Conservation (phyloP, 2,888 invertebrate species). For the Drosophila eohydei region DNA sequence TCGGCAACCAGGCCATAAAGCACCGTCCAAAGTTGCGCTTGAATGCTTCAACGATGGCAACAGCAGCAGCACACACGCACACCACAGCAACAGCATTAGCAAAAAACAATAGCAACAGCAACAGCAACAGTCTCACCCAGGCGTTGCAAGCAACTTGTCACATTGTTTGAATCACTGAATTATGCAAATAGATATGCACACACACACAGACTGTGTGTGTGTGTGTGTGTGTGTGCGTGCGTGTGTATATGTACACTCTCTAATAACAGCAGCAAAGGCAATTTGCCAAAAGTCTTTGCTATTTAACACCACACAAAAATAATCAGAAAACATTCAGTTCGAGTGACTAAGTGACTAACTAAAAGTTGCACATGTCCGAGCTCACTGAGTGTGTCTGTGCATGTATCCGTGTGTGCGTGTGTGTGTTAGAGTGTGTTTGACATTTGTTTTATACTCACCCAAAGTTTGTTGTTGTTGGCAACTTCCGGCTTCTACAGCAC, state of each 20-base stretch:
- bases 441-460: conserved; percentile 47
- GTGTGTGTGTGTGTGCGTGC: conserved; percentile 7
- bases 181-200: conserved; percentile 70
- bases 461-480: conserved; percentile 36
- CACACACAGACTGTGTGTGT: conserved; percentile 1
- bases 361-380: conserved; percentile 36
- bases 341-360: conserved; percentile 57
- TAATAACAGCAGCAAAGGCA: conserved; percentile 23
- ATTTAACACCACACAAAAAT: conserved; percentile 51
- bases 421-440: conserved; percentile 38
- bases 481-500: conserved; percentile 64
- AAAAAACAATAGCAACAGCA: conserved; percentile 14
- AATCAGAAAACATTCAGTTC: conserved; percentile 49
- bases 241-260: conserved; percentile 29
- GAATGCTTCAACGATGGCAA: conserved; percentile 50
- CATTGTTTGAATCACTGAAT: conserved; percentile 76
- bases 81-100: conserved; percentile 14
- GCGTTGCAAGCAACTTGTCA: conserved; percentile 77
- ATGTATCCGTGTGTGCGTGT: conserved; percentile 17
- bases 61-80: conserved; percentile 12
- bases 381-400: conserved; percentile 1
- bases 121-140: conserved; percentile 56
- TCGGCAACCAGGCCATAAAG: conserved; percentile 47
- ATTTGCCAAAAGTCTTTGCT: conserved; percentile 34
- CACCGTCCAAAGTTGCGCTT: conserved; percentile 55